Evolutionary conservation across 2,113 vertebrate species (phyloP), one percentile per base, ranked within the genome.

Genomic region (Charadrius vociferus): DNA sequence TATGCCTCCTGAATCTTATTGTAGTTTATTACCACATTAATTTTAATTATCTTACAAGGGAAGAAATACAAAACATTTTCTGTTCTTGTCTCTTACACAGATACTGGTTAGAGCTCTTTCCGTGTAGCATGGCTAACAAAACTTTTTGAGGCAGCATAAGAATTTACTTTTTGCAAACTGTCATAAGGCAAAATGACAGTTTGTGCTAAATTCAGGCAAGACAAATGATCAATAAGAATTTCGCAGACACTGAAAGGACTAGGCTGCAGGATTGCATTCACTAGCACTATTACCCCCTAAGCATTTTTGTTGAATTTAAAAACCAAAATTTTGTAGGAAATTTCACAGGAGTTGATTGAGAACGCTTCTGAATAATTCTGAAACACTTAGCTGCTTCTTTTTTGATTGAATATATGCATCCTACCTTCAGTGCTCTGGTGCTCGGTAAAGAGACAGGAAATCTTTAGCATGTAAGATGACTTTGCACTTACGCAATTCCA

Each of bases 401-500:
- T 94, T 41, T 7, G 9, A 56, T 7, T 72, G 16, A 82, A 66
- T 41, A 65, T 45, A 61, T 0, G 0, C 52, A 78, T 74, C 62
- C 86, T 93, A 85, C 82, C 53, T 80, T 93, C 61, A 92, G 65
- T 52, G 65, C 58, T 71, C 78, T 79, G 39, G 45, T 43, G 84
- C 22, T 87, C 5, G 5, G 27, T 49, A 87, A 84, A 82, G 29
- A 95, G 45, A 78, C 14, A 37, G 55, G 56, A 71, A 82, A 82
- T 63, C 78, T 66, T 82, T 72, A 84, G 12, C 52, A 37, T 4
- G 29, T 68, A 87, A 89, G 55, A 78, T 80, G 81, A 95, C 59
- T 94, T 50, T 47, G 95, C 82, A 86, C 65, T 91, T 81, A 75
- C 0, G 11, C n/a, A 81, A 97, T 86, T 97, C 80, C 90, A 87